Conservation (phyloP, 2,797 vertebrate species). For the Falco peregrinus region DNA sequence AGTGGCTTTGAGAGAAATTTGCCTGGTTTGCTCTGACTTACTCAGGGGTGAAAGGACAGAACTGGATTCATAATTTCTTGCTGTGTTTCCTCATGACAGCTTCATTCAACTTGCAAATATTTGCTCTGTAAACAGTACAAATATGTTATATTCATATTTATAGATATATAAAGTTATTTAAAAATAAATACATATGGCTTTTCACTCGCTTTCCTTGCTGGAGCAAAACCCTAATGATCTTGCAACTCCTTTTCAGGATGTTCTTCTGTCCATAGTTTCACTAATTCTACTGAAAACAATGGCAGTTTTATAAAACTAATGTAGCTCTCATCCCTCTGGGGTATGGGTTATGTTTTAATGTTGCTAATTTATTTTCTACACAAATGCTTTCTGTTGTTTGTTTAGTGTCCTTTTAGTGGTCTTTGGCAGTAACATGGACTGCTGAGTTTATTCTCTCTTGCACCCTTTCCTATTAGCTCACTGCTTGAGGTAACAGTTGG, state of each 20-base stretch:
- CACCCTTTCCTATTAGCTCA: constrained; percentile 17
- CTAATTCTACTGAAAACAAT: background rate
- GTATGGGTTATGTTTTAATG: background rate
- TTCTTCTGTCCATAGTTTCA: background rate
- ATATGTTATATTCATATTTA: background rate
- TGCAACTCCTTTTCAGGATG: background rate
- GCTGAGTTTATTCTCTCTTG: constrained; percentile 12
- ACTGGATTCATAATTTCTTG: background rate
- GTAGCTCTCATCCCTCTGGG: background rate
- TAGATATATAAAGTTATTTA: background rate
- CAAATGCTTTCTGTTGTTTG: constrained; percentile 28
- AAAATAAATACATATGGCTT: background rate
- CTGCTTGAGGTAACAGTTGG: constrained; percentile 9
- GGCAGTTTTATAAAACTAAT: background rate
- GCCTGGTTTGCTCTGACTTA: background rate
- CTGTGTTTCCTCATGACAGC: background rate
- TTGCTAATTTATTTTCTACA: constrained; percentile 11
- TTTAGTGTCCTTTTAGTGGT: constrained; percentile 26
- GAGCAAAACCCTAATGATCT: background rate
- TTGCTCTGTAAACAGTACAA: background rate
- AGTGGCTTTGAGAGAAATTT: background rate
- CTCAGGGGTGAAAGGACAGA: background rate
- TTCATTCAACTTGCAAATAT: background rate
- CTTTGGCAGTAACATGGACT: background rate
- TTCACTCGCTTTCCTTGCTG: background rate